Percentiles rank a stretch among this genome's conserved stretches.
Conservation (phyloP, 2,888 invertebrate genomes). For the Erannis defoliaria region DNA sequence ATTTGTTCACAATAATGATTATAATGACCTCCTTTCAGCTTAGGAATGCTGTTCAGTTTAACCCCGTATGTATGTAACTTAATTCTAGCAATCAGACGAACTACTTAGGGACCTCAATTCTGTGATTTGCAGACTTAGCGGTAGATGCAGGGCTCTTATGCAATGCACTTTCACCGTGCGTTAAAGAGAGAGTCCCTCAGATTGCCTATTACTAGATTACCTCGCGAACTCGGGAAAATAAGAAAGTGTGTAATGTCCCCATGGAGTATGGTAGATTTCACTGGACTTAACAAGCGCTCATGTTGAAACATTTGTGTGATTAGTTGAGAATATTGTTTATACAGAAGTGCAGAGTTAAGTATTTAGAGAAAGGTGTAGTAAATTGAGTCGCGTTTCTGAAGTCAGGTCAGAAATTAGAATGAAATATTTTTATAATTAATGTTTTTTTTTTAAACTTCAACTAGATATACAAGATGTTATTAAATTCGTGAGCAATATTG, state of each 20-base stretch:
- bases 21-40: too few relatives aligned
- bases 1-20: too few relatives aligned
- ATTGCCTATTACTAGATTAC: slow-evolving; percentile 82
- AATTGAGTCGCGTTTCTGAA: not conserved
- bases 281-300: slow-evolving; percentile 53
- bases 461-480: too few relatives aligned
- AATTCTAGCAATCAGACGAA: slow-evolving; percentile 56
- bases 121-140: slow-evolving; percentile 79
- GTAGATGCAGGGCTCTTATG: slow-evolving; percentile 75
- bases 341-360: not conserved
- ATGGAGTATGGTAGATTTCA: slow-evolving; percentile 61
- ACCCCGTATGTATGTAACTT: slow-evolving; percentile 50
- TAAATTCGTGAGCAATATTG: too few relatives aligned
- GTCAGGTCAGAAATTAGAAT: not conserved
- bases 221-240: slow-evolving; percentile 77
- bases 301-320: slow-evolving; percentile 29
- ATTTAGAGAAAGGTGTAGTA: slow-evolving; percentile 18
- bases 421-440: too few relatives aligned
- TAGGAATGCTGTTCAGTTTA: too few relatives aligned
- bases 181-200: slow-evolving; percentile 80
- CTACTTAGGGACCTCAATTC: slow-evolving; percentile 57
- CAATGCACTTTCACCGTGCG: slow-evolving; percentile 80
- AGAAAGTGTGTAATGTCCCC: slow-evolving; percentile 72
- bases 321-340: slow-evolving; percentile 33
- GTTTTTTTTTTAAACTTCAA: too few relatives aligned